Base-by-base conservation (phyloP, 1,140 invertebrate genomes). In the Anagrus nilaparvatae region DNA sequence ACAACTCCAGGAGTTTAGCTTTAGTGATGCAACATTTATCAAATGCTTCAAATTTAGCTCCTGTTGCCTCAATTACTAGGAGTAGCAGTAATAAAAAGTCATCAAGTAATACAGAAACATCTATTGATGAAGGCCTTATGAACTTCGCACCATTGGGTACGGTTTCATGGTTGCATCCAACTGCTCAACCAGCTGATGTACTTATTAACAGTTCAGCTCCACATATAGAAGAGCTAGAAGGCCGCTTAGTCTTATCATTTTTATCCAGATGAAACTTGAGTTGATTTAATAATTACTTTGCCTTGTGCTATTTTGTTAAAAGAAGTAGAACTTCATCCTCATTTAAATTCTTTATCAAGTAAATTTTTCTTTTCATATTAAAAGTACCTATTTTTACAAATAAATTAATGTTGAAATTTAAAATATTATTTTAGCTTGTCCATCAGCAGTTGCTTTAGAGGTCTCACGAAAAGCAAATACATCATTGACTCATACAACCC, bases 241-340 rank as follows among this genome's bases (percentile, higher is more conserved):
- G 82, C 90, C 2, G 84, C 88, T 29, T 92, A 88, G 85, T 86
- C 85, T 23, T 91, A 93, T 64, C 87, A 93, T 63, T 95, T 91
- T 67, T 90, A 88, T 64, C 86, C 87, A 1, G 86, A 90, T 51
- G 89, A 94, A 66, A 77, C 78, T 8, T 87, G 83, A 67, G 81
- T 92, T 1, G 87, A 92, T 59, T 70, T 94, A 5, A 85, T 80
- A 5, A 76, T 94, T 16, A 81, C 79, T n/a, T 63, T 94, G 49
- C 89, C 88, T 1, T 91, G 86, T 59, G 87, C 89, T n/a, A 78
- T 92, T 52, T 67, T 91, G 34, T 63, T 94, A n/a, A 82, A 79
- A 55, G 87, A 93, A 71, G 81, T 95, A 8, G 87, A 92, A 51
- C 67, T 94, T 25, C 82, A 89, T 56, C 89, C 89, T 6, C 88